Base-by-base conservation (phyloP, 35 echinoderm and acorn worm species). In the Ophiothrix spiculata region DNA sequence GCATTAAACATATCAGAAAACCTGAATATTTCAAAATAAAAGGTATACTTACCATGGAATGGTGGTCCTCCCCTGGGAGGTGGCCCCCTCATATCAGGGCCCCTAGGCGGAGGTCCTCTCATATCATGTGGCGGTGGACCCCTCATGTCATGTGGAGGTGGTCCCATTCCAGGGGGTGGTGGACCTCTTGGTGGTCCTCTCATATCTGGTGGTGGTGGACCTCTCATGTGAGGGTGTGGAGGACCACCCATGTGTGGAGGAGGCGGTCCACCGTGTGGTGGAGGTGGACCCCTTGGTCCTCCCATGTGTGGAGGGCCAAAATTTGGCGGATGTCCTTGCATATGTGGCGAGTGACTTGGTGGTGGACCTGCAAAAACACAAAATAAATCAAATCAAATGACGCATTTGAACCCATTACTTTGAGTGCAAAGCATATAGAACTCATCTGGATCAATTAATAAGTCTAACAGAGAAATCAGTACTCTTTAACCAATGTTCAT, bases 221-320 rank as follows among this genome's bases (percentile, higher is more conserved):
- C 60, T 15, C 60, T 28, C 60, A 69, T 69, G 60, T 69, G 60
- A 25, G 60, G 60, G n/a, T n/a, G n/a, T 69, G 60, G 60, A 28
- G 60, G 60, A 69, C 60, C 60, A 12, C 60, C 60, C 60, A 69
- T 69, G 60, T 69, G 60, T 69, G 60, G 60, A 2, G 60, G 60
- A 25, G 60, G 60, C 2, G 60, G 60, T 12, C 60, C 60, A 10
- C 6, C 6, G 25, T 69, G 60, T 69, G 60, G 60, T 4, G 60
- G 60, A 15, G 60, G 60, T 69, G 60, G 60, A 10, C 60, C 60
- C 2, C 23, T 6, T 69, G 60, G 60, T 69, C 10, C 25, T 10
- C 10, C 60, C 19, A 6, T 19, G 19, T 49, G 42, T 10, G 42
- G 42, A 19, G 42, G 42, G 42, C 60, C 60, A 69, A n/a, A 69